Base-by-base conservation (phyloP, 2,797 vertebrate genomes). In the Xiphorhynchus erythropygius region DNA sequence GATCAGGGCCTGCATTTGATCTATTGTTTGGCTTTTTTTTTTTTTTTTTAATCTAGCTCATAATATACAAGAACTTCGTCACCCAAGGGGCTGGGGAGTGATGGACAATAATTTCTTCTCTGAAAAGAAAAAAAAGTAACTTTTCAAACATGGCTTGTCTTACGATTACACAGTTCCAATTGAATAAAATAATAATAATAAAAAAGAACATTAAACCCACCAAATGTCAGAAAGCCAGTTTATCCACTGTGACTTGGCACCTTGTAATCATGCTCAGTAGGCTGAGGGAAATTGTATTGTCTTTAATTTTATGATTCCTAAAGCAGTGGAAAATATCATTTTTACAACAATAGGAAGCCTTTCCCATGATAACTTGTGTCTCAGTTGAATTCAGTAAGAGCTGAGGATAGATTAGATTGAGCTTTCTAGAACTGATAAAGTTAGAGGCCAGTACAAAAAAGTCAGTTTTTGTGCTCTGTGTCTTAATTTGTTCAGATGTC, bases 231-330 rank as follows among this genome's bases (percentile, higher is more conserved):
- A 85, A 87, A 84, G 28, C 10, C 73, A 46, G 19, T 83, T 82
- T 56, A 59, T 64, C 53, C 50, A 22, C 57, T 78, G 89, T 93
- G 79, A 92, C 64, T 87, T 95, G 84, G 89, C 89, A 88, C 19
- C 44, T 73, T 69, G 37, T 84, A 92, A 27, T 63, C 62, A 17
- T 77, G 35, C 57, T 89, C 55, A 87, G 8, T 41, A 73, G 55
- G 55, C 39, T 93, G 76, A 73, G 65, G 50, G 69, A 84, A 92
- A 84, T 65, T 39, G 21, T 55, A 89, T 91, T 94, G 84, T 96
- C 76, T 84, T 86, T 64, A 56, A 83, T 87, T 95, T 93, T 67
- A 78, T 81, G 79, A 79, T 93, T 88, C 87, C 57, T 63, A 73
- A 93, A 91, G 42, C 59, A 86, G 55, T 37, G 35, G 65, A 57